Base-by-base conservation (phyloP, 2,113 vertebrate genomes). In the Dasyprocta punctata region DNA sequence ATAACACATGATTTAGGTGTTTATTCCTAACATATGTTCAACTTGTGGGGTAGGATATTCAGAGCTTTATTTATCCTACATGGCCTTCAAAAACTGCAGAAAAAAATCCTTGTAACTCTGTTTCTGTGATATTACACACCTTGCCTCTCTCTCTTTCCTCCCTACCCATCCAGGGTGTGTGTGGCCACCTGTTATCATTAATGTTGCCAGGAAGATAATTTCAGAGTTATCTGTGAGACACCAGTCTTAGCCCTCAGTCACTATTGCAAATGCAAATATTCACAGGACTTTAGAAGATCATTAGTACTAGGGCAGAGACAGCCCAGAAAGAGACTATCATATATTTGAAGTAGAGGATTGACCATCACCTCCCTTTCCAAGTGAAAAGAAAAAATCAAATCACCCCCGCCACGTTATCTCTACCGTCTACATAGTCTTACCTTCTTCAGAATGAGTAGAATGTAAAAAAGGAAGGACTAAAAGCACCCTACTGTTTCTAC, bases 21-120 rank as follows among this genome's bases (percentile, higher is more conserved):
- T 97, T 95, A 88, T 96, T 85, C 67, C 63, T 56, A 92, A 88
- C 90, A 96, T 95, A 96, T 94, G 92, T 65, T 96, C 92, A 54
- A 92, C 26, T 83, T 92, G 63, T 0, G 17, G 75, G 41, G 63
- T 36, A 88, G 87, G 44, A 60, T 95, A 89, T 93, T 87, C 1
- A 0, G 75, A 81, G 60, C 54, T 85, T 84, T 89, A 12, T 94
- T 93, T 85, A 81, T 92, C 63, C 73, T 20, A 56, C 33, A 38
- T 58, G 30, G 22, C 36, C 94, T 96, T 95, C 75, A 95, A 82
- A 96, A 81, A 77, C 87, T 56, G 44, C 54, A 85, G 67, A 36
- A 36, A 92, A 92, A 97, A 24, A 89, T 26, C 41, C 71, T 92
- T 33, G 28, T 36, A 90, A 52, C 19, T 83, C 88, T 38, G 8